Evolutionary conservation across 1,140 invertebrate species (phyloP), one percentile per base, ranked within the genome.

Genomic region (Drosophila insularis): DNA sequence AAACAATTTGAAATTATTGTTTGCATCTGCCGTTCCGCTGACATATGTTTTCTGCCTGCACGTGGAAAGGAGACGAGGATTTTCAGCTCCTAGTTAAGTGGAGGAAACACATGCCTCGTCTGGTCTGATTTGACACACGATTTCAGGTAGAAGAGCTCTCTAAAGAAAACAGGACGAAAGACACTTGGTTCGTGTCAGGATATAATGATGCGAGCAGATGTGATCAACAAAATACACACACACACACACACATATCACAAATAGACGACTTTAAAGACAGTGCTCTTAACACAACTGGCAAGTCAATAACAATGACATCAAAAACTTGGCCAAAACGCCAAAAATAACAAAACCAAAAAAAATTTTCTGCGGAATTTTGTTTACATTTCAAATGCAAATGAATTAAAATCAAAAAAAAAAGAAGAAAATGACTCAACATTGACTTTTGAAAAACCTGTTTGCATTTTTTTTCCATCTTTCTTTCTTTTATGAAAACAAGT

Each of bases 21-120:
- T 75, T 76, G 73, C 73, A 75, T 75, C 73, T 75, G 73, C 68
- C 73, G 73, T 35, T 74, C 19, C 39, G 31, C 63, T 64, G 58
- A 50, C 73, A 76, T 76, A 63, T 76, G 73, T 76, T 76, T 55
- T 27, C 39, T 17, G 31, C 0, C n/a, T 76, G 73, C 73, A 76
- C 73, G 73, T 76, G 73, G 17, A 32, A 2, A 11, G 11, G 35
- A 21, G 21, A 13, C 6, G 23, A 53, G 32, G 58, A 8, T 35
- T 40, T 32, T 37, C 17, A 21, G 32, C 11, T 19, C 7, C 43
- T 67, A 37, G 62, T 75, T 75, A 75, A 75, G 64, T 68, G 54
- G 21, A 58, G 40, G 40, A 70, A 53, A 19, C 55, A 35, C 35
- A 67, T 71, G 73, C 59, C 59, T 65, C 59, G 50, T 40, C 55